A percentile compares a stretch with the other conserved stretches of the same genome.
Conservation (phyloP, 1,140 invertebrate species). For the Saccostrea cuccullata region DNA sequence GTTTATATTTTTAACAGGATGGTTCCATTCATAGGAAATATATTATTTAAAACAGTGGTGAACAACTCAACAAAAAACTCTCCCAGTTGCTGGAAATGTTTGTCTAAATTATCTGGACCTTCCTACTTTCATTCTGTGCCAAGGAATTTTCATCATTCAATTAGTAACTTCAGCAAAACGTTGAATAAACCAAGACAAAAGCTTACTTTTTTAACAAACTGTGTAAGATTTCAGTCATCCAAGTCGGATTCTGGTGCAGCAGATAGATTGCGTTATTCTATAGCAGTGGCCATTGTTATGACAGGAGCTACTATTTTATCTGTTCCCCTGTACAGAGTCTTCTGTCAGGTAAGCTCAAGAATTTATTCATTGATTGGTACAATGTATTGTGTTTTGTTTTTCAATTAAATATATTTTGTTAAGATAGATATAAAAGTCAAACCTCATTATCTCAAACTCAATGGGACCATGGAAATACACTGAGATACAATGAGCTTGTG, state of each 20-base stretch:
- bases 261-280: slow-evolving; percentile 80
- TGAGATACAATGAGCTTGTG: too few species aligned
- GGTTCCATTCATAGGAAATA: background rate
- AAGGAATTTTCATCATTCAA: background rate
- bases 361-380: background rate
- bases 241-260: background rate
- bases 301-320: slow-evolving; percentile 95
- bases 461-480: too few species aligned
- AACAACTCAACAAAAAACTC: background rate
- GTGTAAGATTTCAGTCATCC: background rate
- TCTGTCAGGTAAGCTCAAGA: slow-evolving; percentile 90
- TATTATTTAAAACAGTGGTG: background rate
- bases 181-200: background rate
- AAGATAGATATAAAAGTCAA: background rate
- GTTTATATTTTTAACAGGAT: background rate
- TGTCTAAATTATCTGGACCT: background rate
- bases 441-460: too few species aligned
- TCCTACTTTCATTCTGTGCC: background rate
- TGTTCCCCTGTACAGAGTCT: slow-evolving; percentile 97
- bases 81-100: background rate
- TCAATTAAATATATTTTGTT: background rate
- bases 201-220: background rate
- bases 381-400: too few species aligned
- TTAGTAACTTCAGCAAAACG: background rate
- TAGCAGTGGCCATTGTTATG: slow-evolving; percentile 87